Percentiles rank a stretch among this genome's conserved stretches.
phyloP scores from a whole-genome alignment of 2,797 vertebrate genomes.

The Botia almorhae region DNA sequence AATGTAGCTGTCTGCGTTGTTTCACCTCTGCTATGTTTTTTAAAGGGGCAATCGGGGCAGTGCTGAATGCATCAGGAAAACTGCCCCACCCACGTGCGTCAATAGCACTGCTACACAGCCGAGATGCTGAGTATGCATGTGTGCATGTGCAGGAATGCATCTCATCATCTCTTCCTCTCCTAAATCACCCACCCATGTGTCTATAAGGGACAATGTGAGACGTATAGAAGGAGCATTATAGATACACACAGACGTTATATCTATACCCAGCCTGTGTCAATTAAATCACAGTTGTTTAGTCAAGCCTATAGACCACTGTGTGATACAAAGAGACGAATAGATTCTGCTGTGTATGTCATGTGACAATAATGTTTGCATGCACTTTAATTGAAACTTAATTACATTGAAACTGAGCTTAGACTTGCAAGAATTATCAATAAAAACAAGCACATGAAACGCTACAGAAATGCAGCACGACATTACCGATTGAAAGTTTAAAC shows the following conservation, averaged over 20 bases:
- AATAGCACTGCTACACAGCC: conserved; percentile 44
- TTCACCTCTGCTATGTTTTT: conserved; percentile 20
- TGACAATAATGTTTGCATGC: conserved; percentile 20
- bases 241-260: conserved; percentile 63
- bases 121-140: conserved; percentile 46
- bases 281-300: conserved; percentile 74
- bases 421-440: neutral
- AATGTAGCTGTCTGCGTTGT: conserved; percentile 4
- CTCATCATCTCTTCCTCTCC: conserved; percentile 10
- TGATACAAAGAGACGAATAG: conserved; percentile 52
- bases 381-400: neutral
- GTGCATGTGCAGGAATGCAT: conserved; percentile 12
- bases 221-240: conserved; percentile 66
- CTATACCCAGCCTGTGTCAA: conserved; percentile 66
- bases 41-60: conserved; percentile 41
- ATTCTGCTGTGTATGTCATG: conserved; percentile 18
- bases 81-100: conserved; percentile 44
- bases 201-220: conserved; percentile 56
- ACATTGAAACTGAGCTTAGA: neutral
- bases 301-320: conserved; percentile 39
- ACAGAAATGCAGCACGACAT: neutral
- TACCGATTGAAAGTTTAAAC: neutral
- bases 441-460: conserved; percentile 16
- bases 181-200: conserved; percentile 16
- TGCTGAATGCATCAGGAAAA: conserved; percentile 5